Percentiles rank a stretch among this genome's conserved stretches.
Conservation (phyloP, 2,797 vertebrate genomes). For the Chaetophractus vellerosus region DNA sequence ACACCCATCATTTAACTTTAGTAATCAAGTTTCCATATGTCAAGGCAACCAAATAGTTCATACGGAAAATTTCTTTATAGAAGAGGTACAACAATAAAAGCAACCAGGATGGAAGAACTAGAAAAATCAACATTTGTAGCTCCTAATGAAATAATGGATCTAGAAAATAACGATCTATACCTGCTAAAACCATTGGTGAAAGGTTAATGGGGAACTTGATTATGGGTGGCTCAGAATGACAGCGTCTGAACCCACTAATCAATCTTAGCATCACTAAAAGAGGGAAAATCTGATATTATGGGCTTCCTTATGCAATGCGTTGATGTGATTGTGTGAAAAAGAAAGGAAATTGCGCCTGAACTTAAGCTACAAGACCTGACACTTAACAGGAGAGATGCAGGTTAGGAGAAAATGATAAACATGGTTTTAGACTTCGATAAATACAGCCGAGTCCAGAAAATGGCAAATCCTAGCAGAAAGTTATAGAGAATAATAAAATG, state of each 20-base stretch:
- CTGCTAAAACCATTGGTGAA: not conserved
- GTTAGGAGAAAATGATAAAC: not conserved
- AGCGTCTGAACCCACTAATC: not conserved
- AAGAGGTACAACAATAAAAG: not conserved
- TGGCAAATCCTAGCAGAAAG: not conserved
- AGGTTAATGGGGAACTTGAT: not conserved
- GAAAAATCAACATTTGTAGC: not conserved
- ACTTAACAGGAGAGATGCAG: not conserved
- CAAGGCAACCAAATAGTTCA: not conserved
- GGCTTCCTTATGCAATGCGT: not conserved
- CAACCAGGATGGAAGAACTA: not conserved
- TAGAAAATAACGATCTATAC: not conserved
- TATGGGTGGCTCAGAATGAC: not conserved
- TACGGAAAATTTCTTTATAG: not conserved
- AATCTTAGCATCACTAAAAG: too few species aligned
- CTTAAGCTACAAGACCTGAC: not conserved
- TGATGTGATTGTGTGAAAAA: not conserved
- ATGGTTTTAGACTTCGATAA: not conserved
- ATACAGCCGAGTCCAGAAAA: constrained; percentile 30
- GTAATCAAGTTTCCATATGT: not conserved
- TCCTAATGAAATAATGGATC: constrained; percentile 25
- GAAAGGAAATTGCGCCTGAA: not conserved
- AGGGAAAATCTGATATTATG: not conserved
- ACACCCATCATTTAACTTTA: not conserved
- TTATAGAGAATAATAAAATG: not conserved